phyloP scores from a whole-genome alignment of 2,113 vertebrate species.

The Seriola aureovittata region DNA sequence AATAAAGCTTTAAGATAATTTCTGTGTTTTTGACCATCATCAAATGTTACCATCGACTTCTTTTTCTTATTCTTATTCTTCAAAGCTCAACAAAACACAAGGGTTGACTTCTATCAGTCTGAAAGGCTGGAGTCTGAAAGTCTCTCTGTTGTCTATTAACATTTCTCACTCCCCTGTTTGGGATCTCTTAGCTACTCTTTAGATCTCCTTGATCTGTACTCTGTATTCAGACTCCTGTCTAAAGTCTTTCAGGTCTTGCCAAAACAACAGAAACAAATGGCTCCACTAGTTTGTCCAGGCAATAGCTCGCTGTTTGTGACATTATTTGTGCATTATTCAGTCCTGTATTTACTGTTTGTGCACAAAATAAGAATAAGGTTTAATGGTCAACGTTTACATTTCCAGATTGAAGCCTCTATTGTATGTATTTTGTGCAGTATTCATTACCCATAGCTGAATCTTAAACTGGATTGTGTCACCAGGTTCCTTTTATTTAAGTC shows the following conservation, averaged over 20 bases:
- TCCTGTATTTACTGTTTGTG: background rate
- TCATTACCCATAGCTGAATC: background rate
- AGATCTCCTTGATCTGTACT: slow-evolving; percentile 1
- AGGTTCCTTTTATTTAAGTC: background rate
- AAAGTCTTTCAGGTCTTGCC: slow-evolving; percentile 21
- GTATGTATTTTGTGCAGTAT: background rate
- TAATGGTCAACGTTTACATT: background rate
- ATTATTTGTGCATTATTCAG: slow-evolving; percentile 4
- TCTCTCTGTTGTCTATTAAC: background rate
- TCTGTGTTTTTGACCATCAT: no score
- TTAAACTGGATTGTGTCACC: background rate
- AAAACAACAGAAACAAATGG: slow-evolving; percentile 2
- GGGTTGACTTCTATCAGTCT: background rate
- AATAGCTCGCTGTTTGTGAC: slow-evolving; percentile 1
- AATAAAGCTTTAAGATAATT: no score
- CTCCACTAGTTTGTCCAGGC: background rate
- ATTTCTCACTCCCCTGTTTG: slow-evolving; percentile 1
- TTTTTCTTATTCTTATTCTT: no score
- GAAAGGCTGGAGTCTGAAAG: no score
- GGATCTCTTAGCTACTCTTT: slow-evolving; percentile 23
- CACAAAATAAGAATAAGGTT: background rate
- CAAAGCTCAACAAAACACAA: background rate
- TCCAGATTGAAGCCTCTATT: background rate
- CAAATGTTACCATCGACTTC: no score
- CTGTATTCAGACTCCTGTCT: background rate